phyloP scores from a whole-genome alignment of 2,797 vertebrate genomes.

The Scyliorhinus canicula region DNA sequence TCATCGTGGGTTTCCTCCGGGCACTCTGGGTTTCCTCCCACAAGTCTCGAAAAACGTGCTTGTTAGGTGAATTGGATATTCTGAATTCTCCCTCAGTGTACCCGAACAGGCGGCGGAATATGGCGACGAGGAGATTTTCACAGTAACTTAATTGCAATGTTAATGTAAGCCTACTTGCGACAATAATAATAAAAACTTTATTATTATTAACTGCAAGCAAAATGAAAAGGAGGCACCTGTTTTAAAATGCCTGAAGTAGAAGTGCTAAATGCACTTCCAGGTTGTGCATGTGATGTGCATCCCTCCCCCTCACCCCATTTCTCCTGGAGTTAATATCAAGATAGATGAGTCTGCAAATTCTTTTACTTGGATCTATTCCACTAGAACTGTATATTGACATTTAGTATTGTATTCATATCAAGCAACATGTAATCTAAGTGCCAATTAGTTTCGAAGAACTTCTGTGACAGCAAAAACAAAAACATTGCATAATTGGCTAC shows the following conservation, averaged over 20 bases:
- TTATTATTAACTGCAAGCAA: neutral
- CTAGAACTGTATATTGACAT: neutral
- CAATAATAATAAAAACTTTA: too few relatives aligned
- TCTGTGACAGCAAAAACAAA: neutral
- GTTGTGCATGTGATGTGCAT: neutral
- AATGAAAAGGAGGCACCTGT: neutral
- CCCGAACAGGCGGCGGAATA: too few relatives aligned
- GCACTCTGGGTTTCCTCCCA: too few relatives aligned
- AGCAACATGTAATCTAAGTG: neutral
- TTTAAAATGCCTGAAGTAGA: neutral
- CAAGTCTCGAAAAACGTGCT: too few relatives aligned
- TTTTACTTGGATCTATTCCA: neutral
- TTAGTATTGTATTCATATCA: neutral
- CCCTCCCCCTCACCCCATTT: neutral
- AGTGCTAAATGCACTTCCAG: neutral
- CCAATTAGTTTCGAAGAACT: neutral
- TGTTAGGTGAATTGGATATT: too few relatives aligned
- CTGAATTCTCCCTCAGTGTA: too few relatives aligned
- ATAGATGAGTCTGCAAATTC: neutral
- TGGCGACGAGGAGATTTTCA: too few relatives aligned
- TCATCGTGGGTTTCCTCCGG: too few relatives aligned
- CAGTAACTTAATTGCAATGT: too few relatives aligned
- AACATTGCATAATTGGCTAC: neutral
- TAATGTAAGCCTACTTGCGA: too few relatives aligned
- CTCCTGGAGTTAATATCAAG: neutral